Evolutionary conservation across 2,113 vertebrate genomes (phyloP).

Genomic region (Brachyistius frenatus): DNA sequence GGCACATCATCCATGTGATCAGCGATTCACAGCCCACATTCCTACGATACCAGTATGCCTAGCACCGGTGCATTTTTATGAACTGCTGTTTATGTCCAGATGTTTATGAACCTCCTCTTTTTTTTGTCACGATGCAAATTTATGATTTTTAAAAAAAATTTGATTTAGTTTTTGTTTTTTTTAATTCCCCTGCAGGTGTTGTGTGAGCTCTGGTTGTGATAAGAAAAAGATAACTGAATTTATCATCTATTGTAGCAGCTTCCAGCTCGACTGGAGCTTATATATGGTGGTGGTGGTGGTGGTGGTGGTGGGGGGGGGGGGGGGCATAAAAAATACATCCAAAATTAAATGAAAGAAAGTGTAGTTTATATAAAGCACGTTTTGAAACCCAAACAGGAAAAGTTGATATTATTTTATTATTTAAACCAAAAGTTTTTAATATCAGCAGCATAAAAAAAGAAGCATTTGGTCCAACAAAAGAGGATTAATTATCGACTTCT

Average conservation of each 20-base stretch:
- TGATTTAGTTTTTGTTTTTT: neutral
- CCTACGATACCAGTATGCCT: slow-evolving; percentile 56
- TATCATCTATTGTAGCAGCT: slow-evolving; percentile 20
- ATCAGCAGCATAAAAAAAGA: slow-evolving; percentile 16
- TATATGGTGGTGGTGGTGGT: neutral
- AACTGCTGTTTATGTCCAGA: slow-evolving; percentile 49
- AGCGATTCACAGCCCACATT: slow-evolving; percentile 64
- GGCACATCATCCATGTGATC: slow-evolving; percentile 51
- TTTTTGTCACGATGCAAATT: neutral
- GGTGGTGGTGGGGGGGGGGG: too few species aligned
- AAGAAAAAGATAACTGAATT: neutral
- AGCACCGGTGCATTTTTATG: slow-evolving; percentile 50
- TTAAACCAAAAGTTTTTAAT: slow-evolving; percentile 8
- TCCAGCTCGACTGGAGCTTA: neutral
- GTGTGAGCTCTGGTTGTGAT: slow-evolving; percentile 43
- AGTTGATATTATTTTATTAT: neutral
- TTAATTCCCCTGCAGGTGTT: slow-evolving; percentile 14
- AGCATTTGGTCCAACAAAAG: slow-evolving; percentile 3
- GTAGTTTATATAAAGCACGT: slow-evolving; percentile 1
- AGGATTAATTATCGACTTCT: neutral
- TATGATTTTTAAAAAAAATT: neutral
- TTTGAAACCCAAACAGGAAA: neutral
- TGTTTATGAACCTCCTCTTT: slow-evolving; percentile 43
- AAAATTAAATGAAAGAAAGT: neutral
- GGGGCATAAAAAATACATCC: neutral